Evolutionary conservation across 2,113 vertebrate species (phyloP).

Genomic region (Chaenocephalus aceratus): DNA sequence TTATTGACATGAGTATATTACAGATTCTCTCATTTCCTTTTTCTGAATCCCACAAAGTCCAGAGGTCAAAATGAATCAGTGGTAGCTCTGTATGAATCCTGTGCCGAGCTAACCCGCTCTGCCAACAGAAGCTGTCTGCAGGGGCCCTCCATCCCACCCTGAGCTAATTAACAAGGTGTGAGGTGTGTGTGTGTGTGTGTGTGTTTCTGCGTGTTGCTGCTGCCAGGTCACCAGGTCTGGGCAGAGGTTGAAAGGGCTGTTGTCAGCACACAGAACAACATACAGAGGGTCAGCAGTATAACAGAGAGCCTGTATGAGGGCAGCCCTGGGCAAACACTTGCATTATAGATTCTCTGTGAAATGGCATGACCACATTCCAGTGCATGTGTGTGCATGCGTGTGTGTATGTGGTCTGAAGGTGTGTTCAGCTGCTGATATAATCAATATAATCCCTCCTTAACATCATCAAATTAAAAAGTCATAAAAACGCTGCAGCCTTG

Average conservation of each 20-base stretch:
- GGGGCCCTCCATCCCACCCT: constrained; percentile 47
- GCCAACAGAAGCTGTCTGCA: constrained; percentile 52
- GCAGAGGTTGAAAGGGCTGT: constrained; percentile 44
- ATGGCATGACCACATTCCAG: constrained; percentile 22
- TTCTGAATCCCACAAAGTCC: background rate
- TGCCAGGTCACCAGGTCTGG: constrained; percentile 54
- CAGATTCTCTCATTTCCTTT: background rate
- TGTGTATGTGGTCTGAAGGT: constrained; percentile 10
- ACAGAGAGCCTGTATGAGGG: constrained; percentile 32
- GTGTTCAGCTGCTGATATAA: background rate
- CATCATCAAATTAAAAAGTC: constrained; percentile 2
- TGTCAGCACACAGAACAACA: constrained; percentile 35
- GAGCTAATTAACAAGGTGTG: constrained; percentile 78
- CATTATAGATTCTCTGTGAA: constrained; percentile 41
- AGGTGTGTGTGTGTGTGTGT: constrained; percentile 13
- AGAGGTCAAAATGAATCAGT: background rate
- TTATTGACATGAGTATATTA: background rate
- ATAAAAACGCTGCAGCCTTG: background rate
- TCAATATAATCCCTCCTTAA: background rate
- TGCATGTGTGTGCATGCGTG: background rate
- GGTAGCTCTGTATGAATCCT: background rate
- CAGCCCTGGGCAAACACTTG: constrained; percentile 44
- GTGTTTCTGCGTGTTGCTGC: constrained; percentile 4
- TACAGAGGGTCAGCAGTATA: constrained; percentile 56
- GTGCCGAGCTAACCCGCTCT: constrained; percentile 13